Percentiles rank a stretch among this genome's conserved stretches.
Conservation (phyloP, 1,140 invertebrate species). For the Sycobia sp. region DNA sequence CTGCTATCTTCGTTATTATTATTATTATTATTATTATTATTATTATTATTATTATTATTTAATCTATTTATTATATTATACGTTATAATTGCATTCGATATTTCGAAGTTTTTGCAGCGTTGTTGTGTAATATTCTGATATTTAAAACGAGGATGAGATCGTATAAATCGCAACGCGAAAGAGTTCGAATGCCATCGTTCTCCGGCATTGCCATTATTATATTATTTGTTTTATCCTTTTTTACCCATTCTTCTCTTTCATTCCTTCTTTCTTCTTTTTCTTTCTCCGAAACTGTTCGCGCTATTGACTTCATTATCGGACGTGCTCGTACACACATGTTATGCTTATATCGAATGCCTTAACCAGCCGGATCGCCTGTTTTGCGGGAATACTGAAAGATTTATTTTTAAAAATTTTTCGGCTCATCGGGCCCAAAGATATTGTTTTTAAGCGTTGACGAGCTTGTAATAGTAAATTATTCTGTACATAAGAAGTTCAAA, state of each 20-base stretch:
- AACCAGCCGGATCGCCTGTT: constrained; percentile 13
- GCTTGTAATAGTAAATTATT: constrained; percentile 30
- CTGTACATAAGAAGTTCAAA: constrained; percentile 22
- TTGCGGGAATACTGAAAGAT: background rate
- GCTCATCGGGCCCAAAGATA: constrained; percentile 12
- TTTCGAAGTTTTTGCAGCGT: constrained; percentile 26
- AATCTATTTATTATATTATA: too few relatives aligned
- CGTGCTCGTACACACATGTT: too few relatives aligned
- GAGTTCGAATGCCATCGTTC: constrained; percentile 1
- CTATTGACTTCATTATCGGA: constrained; percentile 16
- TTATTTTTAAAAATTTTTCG: constrained; percentile 13
- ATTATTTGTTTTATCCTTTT: too few relatives aligned
- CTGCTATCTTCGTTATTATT: too few relatives aligned
- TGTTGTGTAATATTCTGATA: too few relatives aligned
- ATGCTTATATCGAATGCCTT: constrained; percentile 20
- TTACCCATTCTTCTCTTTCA: constrained; percentile 17
- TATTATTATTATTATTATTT: too few relatives aligned
- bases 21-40: too few relatives aligned
- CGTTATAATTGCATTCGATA: constrained; percentile 13
- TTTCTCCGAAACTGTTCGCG: background rate
- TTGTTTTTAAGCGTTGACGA: constrained; percentile 29
- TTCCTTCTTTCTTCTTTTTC: constrained; percentile 1
- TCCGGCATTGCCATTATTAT: too few relatives aligned
- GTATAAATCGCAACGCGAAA: too few relatives aligned
- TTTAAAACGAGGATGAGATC: too few relatives aligned